Conservation (phyloP, 2,113 vertebrate genomes). For the Maccullochella peelii region DNA sequence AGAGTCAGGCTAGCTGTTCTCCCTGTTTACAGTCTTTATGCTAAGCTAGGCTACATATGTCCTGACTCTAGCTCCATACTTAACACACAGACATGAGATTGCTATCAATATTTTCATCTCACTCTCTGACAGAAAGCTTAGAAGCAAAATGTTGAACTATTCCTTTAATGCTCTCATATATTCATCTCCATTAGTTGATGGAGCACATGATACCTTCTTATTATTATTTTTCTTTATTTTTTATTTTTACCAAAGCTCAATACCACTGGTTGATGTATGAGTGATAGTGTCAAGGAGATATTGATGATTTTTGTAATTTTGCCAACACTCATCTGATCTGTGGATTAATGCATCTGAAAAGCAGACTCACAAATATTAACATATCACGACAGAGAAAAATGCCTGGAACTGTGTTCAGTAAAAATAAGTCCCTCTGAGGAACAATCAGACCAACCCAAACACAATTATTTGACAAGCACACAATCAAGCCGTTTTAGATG, state of each 20-base stretch:
- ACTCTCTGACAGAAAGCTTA: not conserved
- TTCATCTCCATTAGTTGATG: not conserved
- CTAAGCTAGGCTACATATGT: too few relatives aligned
- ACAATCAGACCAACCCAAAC: conserved; percentile 70
- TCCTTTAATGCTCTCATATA: not conserved
- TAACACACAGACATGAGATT: not conserved
- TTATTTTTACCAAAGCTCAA: not conserved
- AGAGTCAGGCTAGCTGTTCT: too few relatives aligned
- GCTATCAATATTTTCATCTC: not conserved
- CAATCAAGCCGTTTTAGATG: conserved; percentile 68
- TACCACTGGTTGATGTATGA: not conserved
- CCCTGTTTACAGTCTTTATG: too few relatives aligned
- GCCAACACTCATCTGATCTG: not conserved
- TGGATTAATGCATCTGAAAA: conserved; percentile 43
- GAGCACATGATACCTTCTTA: not conserved
- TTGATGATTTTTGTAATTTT: not conserved
- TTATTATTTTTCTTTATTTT: not conserved
- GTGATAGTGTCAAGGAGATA: not conserved
- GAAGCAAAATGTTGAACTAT: not conserved
- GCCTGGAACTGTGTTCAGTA: conserved; percentile 29
- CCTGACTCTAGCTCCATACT: too few relatives aligned
- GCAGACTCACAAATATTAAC: conserved; percentile 17
- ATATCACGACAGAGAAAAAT: not conserved
- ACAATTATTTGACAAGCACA: conserved; percentile 74
- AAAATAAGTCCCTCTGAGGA: conserved; percentile 51